Evolutionary conservation across 2,888 invertebrate genomes (phyloP).

Genomic region (Helicoverpa assulta): DNA sequence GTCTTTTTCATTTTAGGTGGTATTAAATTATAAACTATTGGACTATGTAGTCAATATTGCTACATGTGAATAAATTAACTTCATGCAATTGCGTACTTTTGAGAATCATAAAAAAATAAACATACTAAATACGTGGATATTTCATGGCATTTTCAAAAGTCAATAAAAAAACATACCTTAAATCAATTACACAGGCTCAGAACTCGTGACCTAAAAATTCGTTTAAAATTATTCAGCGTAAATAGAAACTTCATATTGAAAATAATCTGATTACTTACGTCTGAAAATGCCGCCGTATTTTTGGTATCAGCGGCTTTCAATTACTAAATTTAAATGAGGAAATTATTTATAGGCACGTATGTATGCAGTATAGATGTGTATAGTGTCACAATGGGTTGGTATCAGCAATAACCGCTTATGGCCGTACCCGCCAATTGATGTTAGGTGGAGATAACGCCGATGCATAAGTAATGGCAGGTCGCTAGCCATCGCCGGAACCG

Average conservation of each 20-base stretch:
- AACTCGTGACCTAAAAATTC: slow-evolving; percentile 11
- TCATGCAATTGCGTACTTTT: too few relatives aligned
- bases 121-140: too few relatives aligned
- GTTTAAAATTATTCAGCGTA: slow-evolving; percentile 10
- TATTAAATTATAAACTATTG: too few relatives aligned
- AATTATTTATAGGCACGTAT: background rate
- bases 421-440: slow-evolving; percentile 44
- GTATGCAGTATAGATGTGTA: background rate
- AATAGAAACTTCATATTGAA: slow-evolving; percentile 12
- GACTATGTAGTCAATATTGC: too few relatives aligned
- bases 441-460: slow-evolving; percentile 52
- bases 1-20: too few relatives aligned
- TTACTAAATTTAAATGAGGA: background rate
- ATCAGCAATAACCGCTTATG: slow-evolving; percentile 48
- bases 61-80: too few relatives aligned
- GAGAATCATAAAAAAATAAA: too few relatives aligned
- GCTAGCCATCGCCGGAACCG: slow-evolving; percentile 23
- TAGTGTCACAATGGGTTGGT: slow-evolving; percentile 41
- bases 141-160: too few relatives aligned
- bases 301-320: background rate
- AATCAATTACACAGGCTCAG: slow-evolving; percentile 6
- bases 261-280: slow-evolving; percentile 5
- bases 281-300: slow-evolving; percentile 1
- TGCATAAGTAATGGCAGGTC: slow-evolving; percentile 52
- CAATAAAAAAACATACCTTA: slow-evolving; percentile 17